phyloP scores from a whole-genome alignment of 2,888 invertebrate species.

The Volucella zonaria region DNA sequence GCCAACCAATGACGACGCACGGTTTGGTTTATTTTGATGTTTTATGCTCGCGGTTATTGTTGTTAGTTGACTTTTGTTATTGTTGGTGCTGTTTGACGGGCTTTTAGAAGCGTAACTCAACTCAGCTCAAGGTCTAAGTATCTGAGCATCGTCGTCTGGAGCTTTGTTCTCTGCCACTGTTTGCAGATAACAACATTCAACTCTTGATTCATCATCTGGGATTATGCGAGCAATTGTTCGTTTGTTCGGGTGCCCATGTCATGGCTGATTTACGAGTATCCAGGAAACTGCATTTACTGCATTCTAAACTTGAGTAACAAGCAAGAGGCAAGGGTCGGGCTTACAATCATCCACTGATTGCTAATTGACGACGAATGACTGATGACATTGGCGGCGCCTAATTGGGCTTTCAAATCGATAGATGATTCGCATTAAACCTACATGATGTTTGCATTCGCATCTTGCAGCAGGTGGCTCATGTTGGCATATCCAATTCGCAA shows the following conservation, averaged over 20 bases:
- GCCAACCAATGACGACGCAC: too few relatives aligned
- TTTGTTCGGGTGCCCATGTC: slow-evolving; percentile 3
- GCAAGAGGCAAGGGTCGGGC: not conserved
- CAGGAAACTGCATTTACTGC: slow-evolving; percentile 69
- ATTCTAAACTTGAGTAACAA: slow-evolving; percentile 27
- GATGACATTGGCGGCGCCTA: slow-evolving; percentile 68
- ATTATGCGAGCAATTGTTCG: slow-evolving; percentile 52
- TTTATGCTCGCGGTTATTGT: slow-evolving; percentile 42
- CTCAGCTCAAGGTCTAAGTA: slow-evolving; percentile 64
- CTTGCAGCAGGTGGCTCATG: slow-evolving; percentile 53
- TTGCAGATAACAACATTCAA: slow-evolving; percentile 39
- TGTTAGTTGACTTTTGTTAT: slow-evolving; percentile 22
- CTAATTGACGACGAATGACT: slow-evolving; percentile 71
- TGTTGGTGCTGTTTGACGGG: too few relatives aligned
- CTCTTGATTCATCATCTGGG: slow-evolving; percentile 68
- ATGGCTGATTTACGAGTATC: slow-evolving; percentile 38
- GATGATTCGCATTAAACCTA: slow-evolving; percentile 56
- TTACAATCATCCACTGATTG: slow-evolving; percentile 67
- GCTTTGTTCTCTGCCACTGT: slow-evolving; percentile 48
- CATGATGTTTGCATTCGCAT: slow-evolving; percentile 41
- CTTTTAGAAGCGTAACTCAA: slow-evolving; percentile 14
- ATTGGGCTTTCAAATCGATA: slow-evolving; percentile 71
- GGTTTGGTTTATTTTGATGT: slow-evolving; percentile 3
- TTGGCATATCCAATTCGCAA: slow-evolving; percentile 19
- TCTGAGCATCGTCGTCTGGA: slow-evolving; percentile 62